These are phyloP conservation scores for Contarinia nasturtii DNA, from an alignment of 1,140 invertebrate species.

Conservation along the genomic window DNA sequence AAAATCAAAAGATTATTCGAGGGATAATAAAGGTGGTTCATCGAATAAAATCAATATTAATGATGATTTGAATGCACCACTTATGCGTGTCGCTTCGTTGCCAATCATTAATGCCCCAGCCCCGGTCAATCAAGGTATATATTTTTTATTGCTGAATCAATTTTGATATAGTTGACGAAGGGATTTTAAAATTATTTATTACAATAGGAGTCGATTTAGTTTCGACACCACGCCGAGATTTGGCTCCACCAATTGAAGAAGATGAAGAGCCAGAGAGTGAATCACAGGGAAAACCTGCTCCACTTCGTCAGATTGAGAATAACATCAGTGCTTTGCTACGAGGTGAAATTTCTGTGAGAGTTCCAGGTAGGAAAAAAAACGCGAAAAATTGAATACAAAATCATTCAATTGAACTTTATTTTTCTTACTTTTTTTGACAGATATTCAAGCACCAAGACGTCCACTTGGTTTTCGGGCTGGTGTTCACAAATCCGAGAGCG, in stretches of 20 bases:
- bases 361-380: constrained; percentile 2
- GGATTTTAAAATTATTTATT: background rate
- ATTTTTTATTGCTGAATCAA: constrained; percentile 9
- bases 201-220: background rate
- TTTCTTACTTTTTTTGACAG: background rate
- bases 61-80: constrained; percentile 2
- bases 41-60: background rate
- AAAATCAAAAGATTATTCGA: background rate
- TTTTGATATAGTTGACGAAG: background rate
- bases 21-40: background rate
- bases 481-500: constrained; percentile 45
- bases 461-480: constrained; percentile 25
- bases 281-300: constrained; percentile 19
- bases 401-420: constrained; percentile 2
- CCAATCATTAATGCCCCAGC: constrained; percentile 2
- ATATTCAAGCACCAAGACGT: constrained; percentile 9
- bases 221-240: constrained; percentile 24
- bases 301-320: constrained; percentile 42
- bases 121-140: constrained; percentile 1
- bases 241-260: constrained; percentile 36
- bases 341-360: constrained; percentile 23
- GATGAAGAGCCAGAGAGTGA: constrained; percentile 38
- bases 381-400: constrained; percentile 6
- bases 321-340: constrained; percentile 39
- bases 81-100: constrained; percentile 13